Conservation (phyloP, 2,113 vertebrate genomes). For the Xenopus laevis region DNA sequence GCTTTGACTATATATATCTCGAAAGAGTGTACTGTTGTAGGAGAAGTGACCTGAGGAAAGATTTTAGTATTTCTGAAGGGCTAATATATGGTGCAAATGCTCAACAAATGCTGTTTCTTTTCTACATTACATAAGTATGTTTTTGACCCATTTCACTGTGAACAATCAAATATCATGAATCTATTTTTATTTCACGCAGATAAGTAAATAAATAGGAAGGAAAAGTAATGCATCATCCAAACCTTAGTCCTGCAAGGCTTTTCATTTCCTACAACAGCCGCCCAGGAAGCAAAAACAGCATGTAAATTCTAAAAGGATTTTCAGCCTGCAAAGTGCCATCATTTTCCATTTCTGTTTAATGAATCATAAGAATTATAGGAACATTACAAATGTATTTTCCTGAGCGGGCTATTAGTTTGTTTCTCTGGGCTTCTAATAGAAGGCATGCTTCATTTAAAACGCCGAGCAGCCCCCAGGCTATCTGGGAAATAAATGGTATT, state of each 20-base stretch:
- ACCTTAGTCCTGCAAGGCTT: background rate
- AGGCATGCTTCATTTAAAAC: slow-evolving; percentile 89
- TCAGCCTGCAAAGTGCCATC: slow-evolving; percentile 85
- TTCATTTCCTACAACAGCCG: slow-evolving; percentile 11
- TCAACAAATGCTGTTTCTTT: no score
- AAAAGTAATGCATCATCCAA: background rate
- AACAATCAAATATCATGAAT: no score
- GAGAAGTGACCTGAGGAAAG: no score
- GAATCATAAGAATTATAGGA: slow-evolving; percentile 99
- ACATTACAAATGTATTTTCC: slow-evolving; percentile 95
- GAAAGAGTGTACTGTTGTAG: no score
- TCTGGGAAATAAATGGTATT: slow-evolving; percentile 87
- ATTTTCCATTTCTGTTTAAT: slow-evolving; percentile 98
- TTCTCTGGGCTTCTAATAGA: slow-evolving; percentile 99
- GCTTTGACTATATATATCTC: no score
- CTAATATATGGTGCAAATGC: no score
- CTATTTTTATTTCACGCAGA: no score
- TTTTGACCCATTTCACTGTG: no score
- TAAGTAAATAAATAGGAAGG: no score
- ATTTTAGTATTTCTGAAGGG: no score
- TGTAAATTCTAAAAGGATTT: slow-evolving; percentile 79
- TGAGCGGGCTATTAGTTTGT: slow-evolving; percentile 98
- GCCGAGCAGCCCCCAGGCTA: slow-evolving; percentile 80
- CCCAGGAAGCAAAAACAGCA: slow-evolving; percentile 71
- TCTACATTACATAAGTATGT: no score